Percentiles rank a stretch among this genome's conserved stretches.
Conservation (phyloP, 2,888 invertebrate genomes). For the Pecten maximus region DNA sequence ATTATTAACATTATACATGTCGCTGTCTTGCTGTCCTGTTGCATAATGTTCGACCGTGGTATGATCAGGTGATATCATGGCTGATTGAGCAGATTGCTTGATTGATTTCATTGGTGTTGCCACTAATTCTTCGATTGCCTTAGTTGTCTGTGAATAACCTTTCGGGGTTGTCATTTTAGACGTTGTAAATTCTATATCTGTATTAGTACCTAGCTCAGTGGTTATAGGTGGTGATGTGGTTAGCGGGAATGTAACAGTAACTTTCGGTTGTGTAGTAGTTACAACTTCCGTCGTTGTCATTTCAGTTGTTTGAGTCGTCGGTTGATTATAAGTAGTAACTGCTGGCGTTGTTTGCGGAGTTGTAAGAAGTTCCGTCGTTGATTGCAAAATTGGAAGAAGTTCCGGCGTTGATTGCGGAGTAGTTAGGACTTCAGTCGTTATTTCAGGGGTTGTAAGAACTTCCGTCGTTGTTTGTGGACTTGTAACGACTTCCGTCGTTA, state of each 20-base stretch:
- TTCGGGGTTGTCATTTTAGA: neutral
- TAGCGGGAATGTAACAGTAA: neutral
- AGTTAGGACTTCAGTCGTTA: neutral
- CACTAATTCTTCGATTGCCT: neutral
- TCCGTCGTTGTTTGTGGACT: neutral
- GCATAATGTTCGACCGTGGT: no score
- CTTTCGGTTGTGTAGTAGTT: no score
- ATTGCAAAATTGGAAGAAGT: neutral
- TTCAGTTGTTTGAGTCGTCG: no score
- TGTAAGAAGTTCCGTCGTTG: neutral
- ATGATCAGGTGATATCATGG: no score
- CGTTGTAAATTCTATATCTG: neutral
- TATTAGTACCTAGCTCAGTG: no score
- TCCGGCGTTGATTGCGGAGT: neutral
- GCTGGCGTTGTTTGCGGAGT: neutral
- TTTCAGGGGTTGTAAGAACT: neutral
- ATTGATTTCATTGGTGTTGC: neutral
- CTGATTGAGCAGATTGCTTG: neutral
- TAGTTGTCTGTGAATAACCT: neutral
- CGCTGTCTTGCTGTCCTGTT: no score
- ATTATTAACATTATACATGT: no score
- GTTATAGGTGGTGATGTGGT: neutral
- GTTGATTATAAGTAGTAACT: neutral
- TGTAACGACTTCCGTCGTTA: neutral
- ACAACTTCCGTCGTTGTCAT: neutral